Evolutionary conservation across 2,113 vertebrate species (phyloP).

Genomic region (Grantiella picta): DNA sequence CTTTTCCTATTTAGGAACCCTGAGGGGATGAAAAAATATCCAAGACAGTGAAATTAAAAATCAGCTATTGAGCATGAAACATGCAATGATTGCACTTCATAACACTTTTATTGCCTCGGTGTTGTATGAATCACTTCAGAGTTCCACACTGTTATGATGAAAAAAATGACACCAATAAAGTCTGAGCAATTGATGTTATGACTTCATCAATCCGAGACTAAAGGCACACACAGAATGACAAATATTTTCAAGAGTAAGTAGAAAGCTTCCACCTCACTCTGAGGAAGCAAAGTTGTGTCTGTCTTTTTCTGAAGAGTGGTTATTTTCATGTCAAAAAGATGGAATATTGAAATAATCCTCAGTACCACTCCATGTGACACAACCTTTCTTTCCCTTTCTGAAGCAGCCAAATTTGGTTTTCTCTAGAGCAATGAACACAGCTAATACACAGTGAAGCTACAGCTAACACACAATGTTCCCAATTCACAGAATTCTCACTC

Average conservation of each 20-base stretch:
- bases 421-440: not conserved
- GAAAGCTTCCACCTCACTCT: not conserved
- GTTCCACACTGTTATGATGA: conserved; percentile 35
- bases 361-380: not conserved
- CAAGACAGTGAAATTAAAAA: conserved; percentile 66
- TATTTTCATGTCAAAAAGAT: not conserved
- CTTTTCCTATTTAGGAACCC: conserved; percentile 42
- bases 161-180: conserved; percentile 64
- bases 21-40: conserved; percentile 35
- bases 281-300: not conserved
- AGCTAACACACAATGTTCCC: not conserved
- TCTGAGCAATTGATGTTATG: conserved; percentile 45
- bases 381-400: not conserved
- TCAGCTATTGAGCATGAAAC: conserved; percentile 64
- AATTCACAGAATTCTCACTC: not conserved
- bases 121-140: conserved; percentile 55
- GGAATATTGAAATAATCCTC: not conserved
- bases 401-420: not conserved
- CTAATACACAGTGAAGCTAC: not conserved
- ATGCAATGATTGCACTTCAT: conserved; percentile 57
- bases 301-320: not conserved
- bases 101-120: conserved; percentile 62
- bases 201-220: conserved; percentile 42
- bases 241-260: not conserved
- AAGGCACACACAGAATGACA: not conserved